A percentile compares a stretch with the other conserved stretches of the same genome.
phyloP scores from a whole-genome alignment of 92 coral and sea anemone genomes.

The Porites rus region DNA sequence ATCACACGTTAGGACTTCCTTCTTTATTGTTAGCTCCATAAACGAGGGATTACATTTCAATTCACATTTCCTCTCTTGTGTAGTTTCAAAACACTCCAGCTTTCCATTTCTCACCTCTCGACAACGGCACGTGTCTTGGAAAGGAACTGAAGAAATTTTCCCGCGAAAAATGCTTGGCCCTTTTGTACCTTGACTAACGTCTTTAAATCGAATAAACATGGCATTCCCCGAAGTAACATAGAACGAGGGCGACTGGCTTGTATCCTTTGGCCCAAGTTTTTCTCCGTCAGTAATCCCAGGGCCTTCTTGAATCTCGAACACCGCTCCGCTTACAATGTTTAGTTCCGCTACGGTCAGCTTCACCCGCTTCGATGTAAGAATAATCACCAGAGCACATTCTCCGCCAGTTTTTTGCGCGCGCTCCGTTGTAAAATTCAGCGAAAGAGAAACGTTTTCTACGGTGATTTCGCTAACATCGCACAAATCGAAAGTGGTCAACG shows the following conservation, averaged over 20 bases:
- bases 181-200: constrained; percentile 7
- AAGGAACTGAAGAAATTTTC: constrained; percentile 43
- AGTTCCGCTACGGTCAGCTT: constrained; percentile 43
- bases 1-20: constrained; percentile 49
- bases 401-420: background rate
- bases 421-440: constrained; percentile 40
- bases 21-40: constrained; percentile 39
- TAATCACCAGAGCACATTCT: constrained; percentile 54
- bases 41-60: constrained; percentile 51
- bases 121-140: constrained; percentile 70
- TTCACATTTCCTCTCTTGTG: constrained; percentile 52
- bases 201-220: constrained; percentile 50
- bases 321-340: constrained; percentile 18
- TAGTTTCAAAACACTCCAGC: constrained; percentile 51
- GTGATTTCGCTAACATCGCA: constrained; percentile 56
- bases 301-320: constrained; percentile 65
- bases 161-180: constrained; percentile 53
- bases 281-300: constrained; percentile 21
- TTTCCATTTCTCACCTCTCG: constrained; percentile 64
- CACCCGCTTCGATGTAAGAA: constrained; percentile 42
- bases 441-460: constrained; percentile 30
- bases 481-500: constrained; percentile 32
- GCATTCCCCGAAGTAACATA: constrained; percentile 61
- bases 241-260: constrained; percentile 1
- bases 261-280: constrained; percentile 16